Evolutionary conservation across 2,113 vertebrate genomes (phyloP), one percentile per base, ranked within the genome.

Genomic region (Cynopterus brachyotis): DNA sequence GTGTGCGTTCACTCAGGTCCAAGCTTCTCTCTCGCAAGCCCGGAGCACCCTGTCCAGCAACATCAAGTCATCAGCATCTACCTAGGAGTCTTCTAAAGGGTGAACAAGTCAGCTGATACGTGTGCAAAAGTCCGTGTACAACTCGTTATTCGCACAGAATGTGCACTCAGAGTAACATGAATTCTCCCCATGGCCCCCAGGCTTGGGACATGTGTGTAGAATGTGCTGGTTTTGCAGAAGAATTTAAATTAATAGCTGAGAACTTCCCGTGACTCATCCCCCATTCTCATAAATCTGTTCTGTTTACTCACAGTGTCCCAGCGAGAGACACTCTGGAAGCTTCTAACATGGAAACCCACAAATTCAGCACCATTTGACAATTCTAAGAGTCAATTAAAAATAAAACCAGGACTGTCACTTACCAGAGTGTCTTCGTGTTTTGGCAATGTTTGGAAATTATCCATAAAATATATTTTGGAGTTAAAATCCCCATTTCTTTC

Each of bases 231-330:
- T 95, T 97, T 94, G 95, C 96, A 98, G 94, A 82, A 96, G 97
- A 98, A 98, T 96, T 98, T 96, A 97, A 98, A 98, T 98, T 96
- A 98, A 98, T 97, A 97, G 96, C 88, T n/a, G 11, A 97, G 97
- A 98, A 98, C 98, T 98, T 98, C 98, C 88, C 28, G 95, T 95
- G 96, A 96, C 98, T 98, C 81, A 67, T 72, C 66, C 97, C 55
- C 81, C 80, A 57, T 91, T 91, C 97, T 97, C 97, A 94, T 92
- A 97, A 98, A 98, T 97, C 97, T 95, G 78, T 84, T 62, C 10
- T 87, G 83, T 97, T 98, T 97, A 97, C 92, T 97, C 85, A 98
- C 28, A 16, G 95, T 89, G 53, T 91, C 97, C 98, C 19, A 53
- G 0, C 75, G 95, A 91, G 5, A 86, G 90, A 85, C 92, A 94